Base-by-base conservation (phyloP, 2,113 vertebrate genomes). In the Collichthys lucidus region DNA sequence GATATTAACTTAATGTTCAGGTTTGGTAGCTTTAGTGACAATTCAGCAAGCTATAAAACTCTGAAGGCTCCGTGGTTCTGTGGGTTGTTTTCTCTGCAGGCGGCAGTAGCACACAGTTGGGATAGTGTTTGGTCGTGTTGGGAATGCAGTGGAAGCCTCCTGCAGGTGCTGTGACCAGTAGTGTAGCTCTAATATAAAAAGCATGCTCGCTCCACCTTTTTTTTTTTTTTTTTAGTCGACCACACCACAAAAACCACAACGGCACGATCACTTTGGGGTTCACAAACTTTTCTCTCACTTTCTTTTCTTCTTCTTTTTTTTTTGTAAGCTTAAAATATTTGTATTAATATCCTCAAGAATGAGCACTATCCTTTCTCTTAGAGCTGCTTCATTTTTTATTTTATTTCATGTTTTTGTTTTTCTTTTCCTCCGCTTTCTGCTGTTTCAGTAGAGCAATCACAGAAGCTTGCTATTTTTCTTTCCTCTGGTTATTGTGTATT, bases 361-460 rank as follows among this genome's bases (percentile, higher is more conserved):
- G 60, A 92, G 86, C 92, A 89, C 86, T 81, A 75, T 84, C 75
- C n/a, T n/a, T n/a, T n/a, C n/a, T n/a, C n/a, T n/a, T n/a, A n/a
- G n/a, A n/a, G n/a, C n/a, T n/a, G n/a, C n/a, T n/a, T n/a, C n/a
- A n/a, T n/a, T n/a, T n/a, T n/a, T n/a, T n/a, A n/a, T n/a, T n/a
- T n/a, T n/a, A n/a, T n/a, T n/a, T n/a, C n/a, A n/a, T n/a, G n/a
- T n/a, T n/a, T n/a, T n/a, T n/a, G n/a, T n/a, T n/a, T n/a, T n/a
- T 44, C 0, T 59, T 64, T 68, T n/a, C n/a, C 70, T 70, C 40
- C 11, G 11, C 79, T 77, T 71, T 87, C 86, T 88, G 77, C 85
- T 62, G 64, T 88, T 53, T 74, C 91, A 84, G 83, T 91, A 84
- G 83, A 88, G 82, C 68, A 56, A 84, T 62, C 66, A 77, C 78